Percentiles rank a stretch among this genome's conserved stretches.
Evolutionary conservation across 2,797 vertebrate genomes (phyloP).

Genomic region (Urophycis tenuis): DNA sequence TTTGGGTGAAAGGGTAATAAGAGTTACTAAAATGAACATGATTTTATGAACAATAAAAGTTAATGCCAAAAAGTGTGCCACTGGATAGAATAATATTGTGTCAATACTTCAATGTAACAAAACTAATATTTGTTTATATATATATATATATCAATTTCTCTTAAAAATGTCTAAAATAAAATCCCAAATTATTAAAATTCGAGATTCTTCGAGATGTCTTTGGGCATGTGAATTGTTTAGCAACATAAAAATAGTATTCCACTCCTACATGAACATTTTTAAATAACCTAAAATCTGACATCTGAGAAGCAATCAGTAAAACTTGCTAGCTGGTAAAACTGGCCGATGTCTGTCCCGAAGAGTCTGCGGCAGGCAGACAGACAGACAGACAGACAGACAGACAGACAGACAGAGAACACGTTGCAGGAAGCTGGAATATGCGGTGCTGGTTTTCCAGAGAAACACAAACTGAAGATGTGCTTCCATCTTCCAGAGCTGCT

Average conservation of each 20-base stretch:
- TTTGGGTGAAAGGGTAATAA: slow-evolving; percentile 55
- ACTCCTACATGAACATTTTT: not conserved
- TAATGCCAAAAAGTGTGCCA: slow-evolving; percentile 2
- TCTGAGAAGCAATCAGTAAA: not conserved
- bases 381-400: no score
- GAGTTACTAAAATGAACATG: slow-evolving; percentile 36
- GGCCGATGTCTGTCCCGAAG: not conserved
- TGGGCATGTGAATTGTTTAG: not conserved
- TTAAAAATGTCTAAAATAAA: not conserved
- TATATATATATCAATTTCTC: not conserved
- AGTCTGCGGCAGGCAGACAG: not conserved
- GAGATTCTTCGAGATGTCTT: not conserved
- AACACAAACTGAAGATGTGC: not conserved
- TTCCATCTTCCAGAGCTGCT: not conserved
- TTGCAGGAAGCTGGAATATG: not conserved
- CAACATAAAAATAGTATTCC: not conserved
- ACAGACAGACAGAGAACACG: slow-evolving; percentile 8
- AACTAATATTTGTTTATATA: not conserved
- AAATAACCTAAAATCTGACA: not conserved
- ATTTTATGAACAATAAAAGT: slow-evolving; percentile 9
- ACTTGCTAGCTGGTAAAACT: not conserved
- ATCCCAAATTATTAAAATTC: not conserved
- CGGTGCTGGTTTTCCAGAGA: not conserved
- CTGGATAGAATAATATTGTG: slow-evolving; percentile 14
- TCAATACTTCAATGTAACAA: slow-evolving; percentile 22